Evolutionary conservation across 2,113 vertebrate genomes (phyloP).

Genomic region (Perognathus longimembris): DNA sequence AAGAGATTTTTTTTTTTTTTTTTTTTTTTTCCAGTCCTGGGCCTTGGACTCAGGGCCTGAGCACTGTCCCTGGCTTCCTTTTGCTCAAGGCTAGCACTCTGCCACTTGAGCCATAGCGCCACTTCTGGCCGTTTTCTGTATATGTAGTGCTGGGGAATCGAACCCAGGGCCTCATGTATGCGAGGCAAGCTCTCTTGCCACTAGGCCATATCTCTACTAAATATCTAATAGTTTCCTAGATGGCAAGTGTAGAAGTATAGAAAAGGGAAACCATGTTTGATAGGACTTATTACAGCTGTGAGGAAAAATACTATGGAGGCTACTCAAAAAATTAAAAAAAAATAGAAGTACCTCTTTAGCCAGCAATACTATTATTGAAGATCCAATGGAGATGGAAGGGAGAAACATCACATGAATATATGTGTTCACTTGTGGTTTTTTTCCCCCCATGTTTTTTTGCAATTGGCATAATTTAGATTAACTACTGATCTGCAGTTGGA

Average conservation of each 20-base stretch:
- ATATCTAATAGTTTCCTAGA: neutral
- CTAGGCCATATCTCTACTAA: too few species aligned
- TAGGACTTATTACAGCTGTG: neutral
- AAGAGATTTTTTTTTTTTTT: neutral
- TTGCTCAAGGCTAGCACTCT: too few species aligned
- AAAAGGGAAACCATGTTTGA: neutral
- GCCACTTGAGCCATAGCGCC: too few species aligned
- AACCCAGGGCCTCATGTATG: too few species aligned
- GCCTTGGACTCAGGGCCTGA: too few species aligned
- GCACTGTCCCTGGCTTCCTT: too few species aligned
- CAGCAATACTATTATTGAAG: neutral
- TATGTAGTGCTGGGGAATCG: too few species aligned
- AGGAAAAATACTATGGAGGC: neutral
- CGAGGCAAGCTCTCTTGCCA: too few species aligned
- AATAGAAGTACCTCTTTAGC: neutral
- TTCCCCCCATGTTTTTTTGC: neutral
- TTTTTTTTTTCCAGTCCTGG: neutral
- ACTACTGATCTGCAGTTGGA: neutral
- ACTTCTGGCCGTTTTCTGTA: too few species aligned
- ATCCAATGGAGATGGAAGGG: neutral
- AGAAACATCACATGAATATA: neutral
- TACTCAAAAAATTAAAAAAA: neutral
- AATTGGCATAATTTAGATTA: neutral
- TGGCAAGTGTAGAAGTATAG: neutral
- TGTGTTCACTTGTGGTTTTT: too few species aligned